A percentile compares a stretch with the other conserved stretches of the same genome.
Conservation (phyloP, 2,113 vertebrate species). For the Ahaetulla prasina region DNA sequence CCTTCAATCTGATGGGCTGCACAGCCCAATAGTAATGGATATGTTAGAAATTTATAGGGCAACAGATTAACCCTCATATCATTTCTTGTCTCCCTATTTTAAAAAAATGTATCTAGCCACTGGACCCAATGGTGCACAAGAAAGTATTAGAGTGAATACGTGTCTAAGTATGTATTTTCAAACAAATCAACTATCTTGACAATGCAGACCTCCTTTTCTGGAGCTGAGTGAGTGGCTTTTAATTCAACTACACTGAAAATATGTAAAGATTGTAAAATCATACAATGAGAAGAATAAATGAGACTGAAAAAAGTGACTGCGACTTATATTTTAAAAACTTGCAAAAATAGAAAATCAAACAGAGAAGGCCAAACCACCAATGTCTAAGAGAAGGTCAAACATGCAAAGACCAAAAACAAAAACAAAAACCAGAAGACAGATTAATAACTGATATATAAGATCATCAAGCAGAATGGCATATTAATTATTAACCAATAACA, state of each 20-base stretch:
- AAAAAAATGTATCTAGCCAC: neutral
- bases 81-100: neutral
- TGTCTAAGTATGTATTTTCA: neutral
- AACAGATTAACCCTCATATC: neutral
- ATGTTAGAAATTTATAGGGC: neutral
- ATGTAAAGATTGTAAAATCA: neutral
- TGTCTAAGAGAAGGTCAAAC: neutral
- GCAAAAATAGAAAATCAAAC: neutral
- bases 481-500: neutral
- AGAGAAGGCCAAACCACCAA: neutral
- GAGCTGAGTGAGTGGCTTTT: neutral
- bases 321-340: neutral
- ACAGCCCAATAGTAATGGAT: neutral
- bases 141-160: neutral
- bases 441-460: neutral
- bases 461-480: neutral
- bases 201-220: neutral
- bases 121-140: neutral
- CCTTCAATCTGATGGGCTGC: neutral
- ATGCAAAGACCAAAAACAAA: neutral
- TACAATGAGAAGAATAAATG: neutral
- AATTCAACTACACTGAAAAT: neutral
- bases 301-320: neutral
- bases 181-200: neutral
- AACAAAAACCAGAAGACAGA: neutral